Evolutionary conservation across 2,113 vertebrate genomes (phyloP), one percentile per base, ranked within the genome.

Genomic region (Sapajus apella): DNA sequence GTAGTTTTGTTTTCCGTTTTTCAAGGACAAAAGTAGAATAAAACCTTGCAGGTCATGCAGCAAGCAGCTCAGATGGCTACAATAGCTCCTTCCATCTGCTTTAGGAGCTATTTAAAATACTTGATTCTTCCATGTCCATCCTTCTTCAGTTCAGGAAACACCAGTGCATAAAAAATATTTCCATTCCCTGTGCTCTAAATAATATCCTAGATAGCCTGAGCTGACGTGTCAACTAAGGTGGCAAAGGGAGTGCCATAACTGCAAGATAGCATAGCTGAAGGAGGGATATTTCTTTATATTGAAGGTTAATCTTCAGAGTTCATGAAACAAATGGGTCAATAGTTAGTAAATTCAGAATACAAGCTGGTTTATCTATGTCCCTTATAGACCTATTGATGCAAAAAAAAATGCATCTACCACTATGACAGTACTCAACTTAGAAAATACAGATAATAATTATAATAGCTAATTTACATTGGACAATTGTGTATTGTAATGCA

Each of bases 1-100:
- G 21, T 94, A 90, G 91, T 85, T 97, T 94, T 96, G 50, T 70
- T 97, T 97, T 93, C 30, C 45, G 93, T 88, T 97, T 70, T 64
- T 85, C 87, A 96, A 91, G 86, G 94, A n/a, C n/a, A 93, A 93
- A 86, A 85, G 77, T 91, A 85, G 72, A 97, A 96, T 97, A 95
- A 96, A 92, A 90, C 35, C 81, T 92, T 92, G 76, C 95, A 96
- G 90, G 92, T 98, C 90, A 87, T 17, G 27, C 25, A 32, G 91
- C 43, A 88, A 94, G 40, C 50, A 58, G 77, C 58, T 97, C 72
- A 92, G 58, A 87, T 87, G 13, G 0, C 30, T 88, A 50, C 40
- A 89, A 70, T 70, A 88, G 23, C 35, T 80, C 43, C 56, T 96
- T 96, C 85, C 35, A 55, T 96, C 81, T 95, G 58, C 79, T 95